These are phyloP conservation scores for Gallinago stenura DNA, from an alignment of 2,797 vertebrate genomes.

Conservation along the genomic window DNA sequence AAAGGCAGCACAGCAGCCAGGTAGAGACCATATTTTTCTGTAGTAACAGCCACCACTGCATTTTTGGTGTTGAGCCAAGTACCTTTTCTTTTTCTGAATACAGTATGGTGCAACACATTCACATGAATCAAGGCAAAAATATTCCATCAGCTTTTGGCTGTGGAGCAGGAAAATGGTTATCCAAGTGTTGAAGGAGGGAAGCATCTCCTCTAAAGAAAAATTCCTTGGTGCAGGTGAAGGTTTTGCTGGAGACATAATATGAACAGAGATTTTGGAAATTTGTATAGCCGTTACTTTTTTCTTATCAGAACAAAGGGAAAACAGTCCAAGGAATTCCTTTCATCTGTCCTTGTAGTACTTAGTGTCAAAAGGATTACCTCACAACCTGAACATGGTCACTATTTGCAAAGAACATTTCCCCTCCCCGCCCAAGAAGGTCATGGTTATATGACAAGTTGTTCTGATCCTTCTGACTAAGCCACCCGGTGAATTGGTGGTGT, in stretches of 20 bases:
- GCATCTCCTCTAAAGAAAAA: neutral
- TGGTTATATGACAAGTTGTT: neutral
- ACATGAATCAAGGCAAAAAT: neutral
- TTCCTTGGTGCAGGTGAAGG: neutral
- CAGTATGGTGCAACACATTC: neutral
- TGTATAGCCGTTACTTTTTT: neutral
- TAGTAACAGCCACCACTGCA: neutral
- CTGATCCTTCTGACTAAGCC: neutral
- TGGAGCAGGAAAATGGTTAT: neutral
- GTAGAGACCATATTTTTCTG: neutral
- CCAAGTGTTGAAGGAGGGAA: neutral
- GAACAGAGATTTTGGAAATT: neutral
- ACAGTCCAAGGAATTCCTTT: neutral
- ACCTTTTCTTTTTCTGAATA: neutral
- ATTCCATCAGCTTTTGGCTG: neutral
- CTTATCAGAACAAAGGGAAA: neutral
- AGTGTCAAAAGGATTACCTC: neutral
- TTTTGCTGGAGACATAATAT: neutral
- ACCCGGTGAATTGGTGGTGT: neutral
- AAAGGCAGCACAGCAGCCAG: constrained; percentile 69
- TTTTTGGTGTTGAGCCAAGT: neutral
- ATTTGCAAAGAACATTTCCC: neutral
- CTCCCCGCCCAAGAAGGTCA: neutral
- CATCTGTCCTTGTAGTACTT: neutral
- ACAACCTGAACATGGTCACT: neutral